phyloP scores from a whole-genome alignment of 2,113 vertebrate genomes.

The Perccottus glenii region DNA sequence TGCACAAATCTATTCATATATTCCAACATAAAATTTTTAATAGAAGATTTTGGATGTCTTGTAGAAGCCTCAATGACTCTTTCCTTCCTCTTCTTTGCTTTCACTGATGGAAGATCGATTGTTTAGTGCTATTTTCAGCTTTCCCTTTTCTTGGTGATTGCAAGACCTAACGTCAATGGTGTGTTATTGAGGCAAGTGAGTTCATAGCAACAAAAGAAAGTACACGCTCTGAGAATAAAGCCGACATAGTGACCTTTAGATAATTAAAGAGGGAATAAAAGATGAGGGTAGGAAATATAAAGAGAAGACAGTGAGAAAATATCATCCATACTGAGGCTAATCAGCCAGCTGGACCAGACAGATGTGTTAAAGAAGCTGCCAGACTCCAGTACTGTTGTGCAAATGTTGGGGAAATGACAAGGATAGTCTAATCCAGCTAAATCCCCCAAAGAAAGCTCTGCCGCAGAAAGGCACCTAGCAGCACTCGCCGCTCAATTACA shows the following conservation, averaged over 20 bases:
- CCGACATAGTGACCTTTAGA: neutral
- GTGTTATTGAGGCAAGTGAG: neutral
- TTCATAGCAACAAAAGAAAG: neutral
- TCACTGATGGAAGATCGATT: conserved; percentile 19
- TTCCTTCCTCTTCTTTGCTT: conserved; percentile 30
- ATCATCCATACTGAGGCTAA: neutral
- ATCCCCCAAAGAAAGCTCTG: conserved; percentile 21
- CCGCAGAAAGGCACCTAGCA: conserved; percentile 16
- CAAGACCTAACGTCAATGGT: conserved; percentile 7
- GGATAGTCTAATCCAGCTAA: conserved; percentile 29
- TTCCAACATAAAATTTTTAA: conserved; percentile 16
- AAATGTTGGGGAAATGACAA: conserved; percentile 2
- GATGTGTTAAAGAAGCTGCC: conserved; percentile 15
- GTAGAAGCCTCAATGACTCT: conserved; percentile 19
- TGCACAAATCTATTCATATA: conserved; percentile 17
- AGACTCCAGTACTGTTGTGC: conserved; percentile 19
- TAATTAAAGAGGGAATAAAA: conserved; percentile 1
- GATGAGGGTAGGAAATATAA: neutral
- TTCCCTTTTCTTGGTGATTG: conserved; percentile 16
- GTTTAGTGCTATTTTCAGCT: conserved; percentile 35
- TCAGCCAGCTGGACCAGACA: conserved; percentile 10
- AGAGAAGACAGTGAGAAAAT: neutral
- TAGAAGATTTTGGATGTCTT: neutral
- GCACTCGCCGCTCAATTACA: conserved; percentile 13
- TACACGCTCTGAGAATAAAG: neutral